Percentiles rank a stretch among this genome's conserved stretches.
phyloP scores from a whole-genome alignment of 2,888 invertebrate genomes.

The Sisyra terminalis region DNA sequence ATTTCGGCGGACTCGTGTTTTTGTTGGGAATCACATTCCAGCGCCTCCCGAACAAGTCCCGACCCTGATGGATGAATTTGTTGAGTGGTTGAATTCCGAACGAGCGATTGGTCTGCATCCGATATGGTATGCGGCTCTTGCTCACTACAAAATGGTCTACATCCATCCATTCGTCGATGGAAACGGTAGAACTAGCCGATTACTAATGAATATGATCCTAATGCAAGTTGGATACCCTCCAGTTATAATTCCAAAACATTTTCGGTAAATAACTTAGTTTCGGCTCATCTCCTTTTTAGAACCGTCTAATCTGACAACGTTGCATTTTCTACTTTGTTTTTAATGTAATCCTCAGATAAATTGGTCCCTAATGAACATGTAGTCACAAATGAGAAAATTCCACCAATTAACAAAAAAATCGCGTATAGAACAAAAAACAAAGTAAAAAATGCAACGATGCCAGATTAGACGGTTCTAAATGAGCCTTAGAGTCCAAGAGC shows the following conservation, averaged over 20 bases:
- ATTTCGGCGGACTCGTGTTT: constrained; percentile 54
- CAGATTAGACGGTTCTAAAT: too few relatives aligned
- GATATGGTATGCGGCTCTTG: constrained; percentile 82
- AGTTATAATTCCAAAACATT: constrained; percentile 81
- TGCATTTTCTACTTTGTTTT: too few relatives aligned
- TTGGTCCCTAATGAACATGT: too few relatives aligned
- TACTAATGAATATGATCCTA: constrained; percentile 90
- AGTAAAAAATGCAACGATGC: too few relatives aligned
- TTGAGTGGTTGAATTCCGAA: constrained; percentile 87
- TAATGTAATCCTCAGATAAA: too few relatives aligned
- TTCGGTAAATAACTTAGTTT: constrained; percentile 27
- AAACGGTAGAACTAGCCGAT: constrained; percentile 86
- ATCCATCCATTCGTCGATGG: constrained; percentile 97
- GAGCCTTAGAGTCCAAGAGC: too few relatives aligned
- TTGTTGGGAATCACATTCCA: constrained; percentile 89
- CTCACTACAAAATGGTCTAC: constrained; percentile 91
- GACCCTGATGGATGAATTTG: constrained; percentile 69
- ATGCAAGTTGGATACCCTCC: constrained; percentile 95
- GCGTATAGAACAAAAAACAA: too few relatives aligned
- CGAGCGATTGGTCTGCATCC: constrained; percentile 76
- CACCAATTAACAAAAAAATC: too few relatives aligned
- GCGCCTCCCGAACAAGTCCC: constrained; percentile 72
- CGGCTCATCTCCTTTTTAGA: too few relatives aligned
- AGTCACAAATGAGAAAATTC: too few relatives aligned
- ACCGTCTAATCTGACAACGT: too few relatives aligned